These are phyloP conservation scores for Triplophysa yarkandensis DNA, from an alignment of 2,797 vertebrate species.

Conservation along the genomic window DNA sequence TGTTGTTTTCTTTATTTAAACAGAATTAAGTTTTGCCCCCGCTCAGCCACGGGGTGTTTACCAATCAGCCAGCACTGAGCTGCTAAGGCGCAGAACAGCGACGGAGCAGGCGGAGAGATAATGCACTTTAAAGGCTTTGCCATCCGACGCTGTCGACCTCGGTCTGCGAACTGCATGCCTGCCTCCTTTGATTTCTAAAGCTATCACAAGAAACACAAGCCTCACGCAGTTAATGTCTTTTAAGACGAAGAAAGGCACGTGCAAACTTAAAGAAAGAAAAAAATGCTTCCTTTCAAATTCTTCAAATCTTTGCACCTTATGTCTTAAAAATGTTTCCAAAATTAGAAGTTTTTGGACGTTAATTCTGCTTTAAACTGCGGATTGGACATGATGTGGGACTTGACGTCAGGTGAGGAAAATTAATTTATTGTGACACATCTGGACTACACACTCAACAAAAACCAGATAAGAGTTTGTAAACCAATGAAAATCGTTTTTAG, in stretches of 20 bases:
- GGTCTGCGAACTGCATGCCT: conserved; percentile 60
- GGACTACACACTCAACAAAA: background rate
- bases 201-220: conserved; percentile 32
- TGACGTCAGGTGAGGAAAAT: background rate
- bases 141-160: conserved; percentile 59
- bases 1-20: conserved; percentile 68
- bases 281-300: background rate
- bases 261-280: background rate
- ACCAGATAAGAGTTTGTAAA: background rate
- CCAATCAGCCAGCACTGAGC: conserved; percentile 64
- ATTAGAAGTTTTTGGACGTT: background rate
- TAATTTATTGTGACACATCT: background rate
- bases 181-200: conserved; percentile 59
- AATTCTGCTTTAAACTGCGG: background rate
- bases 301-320: background rate
- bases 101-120: conserved; percentile 68
- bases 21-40: conserved; percentile 70
- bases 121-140: conserved; percentile 74
- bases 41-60: conserved; percentile 72
- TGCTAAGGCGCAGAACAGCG: conserved; percentile 58
- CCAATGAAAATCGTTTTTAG: background rate
- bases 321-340: background rate
- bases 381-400: background rate
- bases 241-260: conserved; percentile 13
- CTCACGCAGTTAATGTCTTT: conserved; percentile 24